Evolutionary conservation across 1,140 invertebrate species (phyloP).

Genomic region (Drosophila leontia): DNA sequence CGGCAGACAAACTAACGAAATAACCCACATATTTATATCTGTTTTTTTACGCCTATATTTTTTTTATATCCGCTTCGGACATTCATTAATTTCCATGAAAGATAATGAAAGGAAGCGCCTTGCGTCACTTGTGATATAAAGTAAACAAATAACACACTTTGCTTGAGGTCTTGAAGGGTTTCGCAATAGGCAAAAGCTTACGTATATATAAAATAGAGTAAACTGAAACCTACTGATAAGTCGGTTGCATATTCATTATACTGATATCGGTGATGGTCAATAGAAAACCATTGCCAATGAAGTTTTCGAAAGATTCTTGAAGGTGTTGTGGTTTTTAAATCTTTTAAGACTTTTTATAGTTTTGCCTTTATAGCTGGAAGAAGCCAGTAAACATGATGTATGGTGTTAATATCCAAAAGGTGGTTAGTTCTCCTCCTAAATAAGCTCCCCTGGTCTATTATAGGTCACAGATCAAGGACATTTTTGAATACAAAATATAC

Average conservation of each 20-base stretch:
- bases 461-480: background rate
- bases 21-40: slow-evolving; percentile 19
- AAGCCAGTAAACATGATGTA: no score
- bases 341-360: no score
- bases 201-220: background rate
- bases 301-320: background rate
- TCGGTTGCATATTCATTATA: slow-evolving; percentile 2
- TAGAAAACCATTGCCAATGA: slow-evolving; percentile 4
- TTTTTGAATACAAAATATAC: background rate
- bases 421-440: no score
- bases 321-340: background rate
- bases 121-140: slow-evolving; percentile 45
- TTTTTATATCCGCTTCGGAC: slow-evolving; percentile 56
- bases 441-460: background rate
- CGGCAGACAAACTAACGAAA: slow-evolving; percentile 31
- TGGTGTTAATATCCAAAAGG: no score
- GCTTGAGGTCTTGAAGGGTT: slow-evolving; percentile 51
- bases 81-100: slow-evolving; percentile 69
- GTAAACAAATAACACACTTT: slow-evolving; percentile 52
- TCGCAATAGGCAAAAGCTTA: slow-evolving; percentile 11
- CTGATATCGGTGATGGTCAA: background rate
- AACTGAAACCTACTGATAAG: slow-evolving; percentile 12
- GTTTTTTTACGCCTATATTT: slow-evolving; percentile 11
- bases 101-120: slow-evolving; percentile 53
- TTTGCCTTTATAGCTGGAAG: no score